These are phyloP conservation scores for Phaethornis superciliosus DNA, from an alignment of 2,113 vertebrate genomes.

Conservation along the genomic window DNA sequence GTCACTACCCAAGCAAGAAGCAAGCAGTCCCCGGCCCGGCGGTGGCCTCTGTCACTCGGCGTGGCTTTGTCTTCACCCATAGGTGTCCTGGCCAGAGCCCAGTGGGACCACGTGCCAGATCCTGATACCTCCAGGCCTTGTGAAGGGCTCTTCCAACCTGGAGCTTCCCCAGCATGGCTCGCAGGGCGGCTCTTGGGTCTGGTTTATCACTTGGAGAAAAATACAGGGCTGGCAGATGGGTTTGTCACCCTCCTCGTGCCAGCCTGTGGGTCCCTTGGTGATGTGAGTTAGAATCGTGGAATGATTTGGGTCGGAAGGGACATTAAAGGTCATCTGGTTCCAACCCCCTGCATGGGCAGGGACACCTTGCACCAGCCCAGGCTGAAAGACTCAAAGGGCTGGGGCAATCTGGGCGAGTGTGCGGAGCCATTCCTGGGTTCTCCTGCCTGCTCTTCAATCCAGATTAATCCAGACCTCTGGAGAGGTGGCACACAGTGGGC, in stretches of 20 bases:
- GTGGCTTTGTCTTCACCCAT: background rate
- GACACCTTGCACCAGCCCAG: too few species aligned
- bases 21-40: background rate
- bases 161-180: too few species aligned
- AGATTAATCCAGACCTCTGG: accelerated
- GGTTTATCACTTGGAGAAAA: background rate
- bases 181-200: too few species aligned
- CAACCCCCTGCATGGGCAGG: too few species aligned
- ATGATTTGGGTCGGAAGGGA: too few species aligned
- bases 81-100: background rate
- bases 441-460: background rate
- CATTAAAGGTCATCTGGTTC: too few species aligned
- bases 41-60: background rate
- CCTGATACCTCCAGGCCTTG: background rate
- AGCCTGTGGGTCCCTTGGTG: accelerated
- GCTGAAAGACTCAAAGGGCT: too few species aligned
- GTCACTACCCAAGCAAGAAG: background rate
- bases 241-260: background rate
- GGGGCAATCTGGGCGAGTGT: background rate
- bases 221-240: accelerated
- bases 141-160: accelerated
- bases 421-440: background rate
- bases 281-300: background rate
- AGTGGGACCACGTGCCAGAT: accelerated
- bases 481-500: background rate